Evolutionary conservation across 2,888 invertebrate species (phyloP), one percentile per base, ranked within the genome.

Genomic region (Ormyrus nitidulus): DNA sequence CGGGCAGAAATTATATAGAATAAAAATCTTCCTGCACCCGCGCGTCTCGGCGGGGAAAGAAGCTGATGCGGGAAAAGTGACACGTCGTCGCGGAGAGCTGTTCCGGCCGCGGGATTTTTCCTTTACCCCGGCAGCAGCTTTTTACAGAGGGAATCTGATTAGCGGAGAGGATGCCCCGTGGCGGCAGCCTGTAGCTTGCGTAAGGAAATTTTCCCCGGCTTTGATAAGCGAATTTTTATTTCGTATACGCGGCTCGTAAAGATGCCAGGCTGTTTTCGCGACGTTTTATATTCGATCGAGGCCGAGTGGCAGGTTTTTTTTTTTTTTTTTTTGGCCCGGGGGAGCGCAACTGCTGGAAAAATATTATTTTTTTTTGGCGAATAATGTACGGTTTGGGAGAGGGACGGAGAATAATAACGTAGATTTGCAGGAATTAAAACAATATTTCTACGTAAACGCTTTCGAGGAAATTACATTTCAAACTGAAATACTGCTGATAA

Each of bases 1-100:
- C 51, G 77, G 11, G 70, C 48, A 66, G 75, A 75, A 71, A 80
- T 76, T 61, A n/a, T 19, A 19, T 19, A 51, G 46, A 70, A 75
- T 62, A 79, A 79, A 70, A 79, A 79, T 75, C 64, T 58, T 58
- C 71, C 48, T 11, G 49, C 49, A 6, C 19, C 48, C 19, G 53
- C 19, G 2, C 13, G 44, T 9, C 6, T 58, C 13, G 51, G 34
- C 10, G 34, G 49, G 51, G 51, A 58, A 19, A 68, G 53, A 71
- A 46, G 68, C n/a, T 6, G 2, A 44, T 11, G 19, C 10, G 7
- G 34, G 64, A 65, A 64, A 64, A 69, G 9, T 13, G 56, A 64
- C 64, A 54, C n/a, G 51, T 48, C 70, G 59, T 11, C 13, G n/a
- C 10, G 1, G 19, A 2, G 19, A 19, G 19, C 19, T 19, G 19